Evolutionary conservation across 2,797 vertebrate genomes (phyloP), one percentile per base, ranked within the genome.

Genomic region (Diglossa cyanea): DNA sequence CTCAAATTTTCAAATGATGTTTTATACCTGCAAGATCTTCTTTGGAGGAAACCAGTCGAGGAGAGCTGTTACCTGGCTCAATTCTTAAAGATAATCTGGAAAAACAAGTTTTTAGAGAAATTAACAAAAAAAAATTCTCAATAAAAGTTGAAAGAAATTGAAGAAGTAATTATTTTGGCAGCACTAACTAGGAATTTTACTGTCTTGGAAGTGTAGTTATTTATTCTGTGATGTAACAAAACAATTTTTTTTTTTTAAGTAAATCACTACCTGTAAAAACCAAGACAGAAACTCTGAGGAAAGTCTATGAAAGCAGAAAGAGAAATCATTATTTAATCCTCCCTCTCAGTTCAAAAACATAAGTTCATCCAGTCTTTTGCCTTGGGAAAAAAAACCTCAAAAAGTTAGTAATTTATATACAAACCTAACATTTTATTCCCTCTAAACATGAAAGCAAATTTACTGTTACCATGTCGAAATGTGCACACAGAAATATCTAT

Each of bases 61-160:
- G 99, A 50, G 99, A 99, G 94, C 98, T 99, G 97, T 98, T 99
- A 91, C 99, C 99, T 37, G 99, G 99, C 96, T 99, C 99, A 44
- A 99, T 99, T 98, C 98, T 98, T 97, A 99, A 97, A 48, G 99
- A 99, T 44, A 99, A 96, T 91, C 99, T 99, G 98, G 63, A 91
- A 98, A 98, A 94, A 83, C 60, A 96, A 96, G 83, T 90, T 95
- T 96, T 93, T 90, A 89, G 90, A 76, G 58, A 93, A 72, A 74
- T 97, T 92, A 98, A 94, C 23, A 66, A n/a, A 65, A 80, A 54
- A 44, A 51, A 20, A 0, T 11, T 60, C 76, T 90, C 61, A 92
- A n/a, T 9, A 40, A 19, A 86, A 54, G 33, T 53, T 80, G 28
- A 94, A 77, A 73, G 50, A 84, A 92, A 73, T 50, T 50, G 50